Evolutionary conservation across 2,888 invertebrate genomes (phyloP).

Genomic region (Euplagia quadripunctaria): DNA sequence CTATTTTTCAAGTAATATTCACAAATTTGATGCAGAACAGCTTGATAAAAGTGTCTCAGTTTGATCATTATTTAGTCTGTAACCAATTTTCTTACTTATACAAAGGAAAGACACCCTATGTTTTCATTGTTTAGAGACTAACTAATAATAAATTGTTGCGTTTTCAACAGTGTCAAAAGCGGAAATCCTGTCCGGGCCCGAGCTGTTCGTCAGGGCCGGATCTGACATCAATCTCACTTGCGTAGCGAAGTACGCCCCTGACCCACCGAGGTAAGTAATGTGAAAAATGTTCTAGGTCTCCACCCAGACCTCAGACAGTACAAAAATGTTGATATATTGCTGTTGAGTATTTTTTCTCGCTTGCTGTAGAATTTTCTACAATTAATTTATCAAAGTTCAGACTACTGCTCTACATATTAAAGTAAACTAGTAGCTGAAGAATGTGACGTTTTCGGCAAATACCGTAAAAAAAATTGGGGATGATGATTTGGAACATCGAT

Average conservation of each 20-base stretch:
- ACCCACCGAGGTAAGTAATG: conserved; percentile 91
- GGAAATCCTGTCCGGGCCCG: conserved; percentile 94
- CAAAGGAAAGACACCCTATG: neutral
- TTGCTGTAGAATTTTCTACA: neutral
- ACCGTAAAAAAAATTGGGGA: no score
- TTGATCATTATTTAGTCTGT: no score
- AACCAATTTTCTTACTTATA: no score
- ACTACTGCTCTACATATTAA: neutral
- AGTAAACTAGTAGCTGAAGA: neutral
- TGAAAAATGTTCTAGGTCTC: conserved; percentile 33
- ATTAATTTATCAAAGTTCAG: neutral
- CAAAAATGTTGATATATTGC: conserved; percentile 64
- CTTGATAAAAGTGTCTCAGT: no score
- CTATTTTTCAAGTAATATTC: no score
- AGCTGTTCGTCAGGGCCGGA: conserved; percentile 95
- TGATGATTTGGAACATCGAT: no score
- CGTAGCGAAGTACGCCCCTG: conserved; percentile 93
- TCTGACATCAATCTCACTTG: conserved; percentile 97
- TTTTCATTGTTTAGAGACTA: neutral
- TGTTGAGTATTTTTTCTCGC: conserved; percentile 1
- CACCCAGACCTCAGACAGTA: conserved; percentile 24
- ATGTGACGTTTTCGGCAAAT: neutral
- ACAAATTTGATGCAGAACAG: no score
- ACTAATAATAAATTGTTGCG: conserved; percentile 34
- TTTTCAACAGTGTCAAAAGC: conserved; percentile 93